phyloP scores from a whole-genome alignment of 2,113 vertebrate genomes.

The Piaya cayana region DNA sequence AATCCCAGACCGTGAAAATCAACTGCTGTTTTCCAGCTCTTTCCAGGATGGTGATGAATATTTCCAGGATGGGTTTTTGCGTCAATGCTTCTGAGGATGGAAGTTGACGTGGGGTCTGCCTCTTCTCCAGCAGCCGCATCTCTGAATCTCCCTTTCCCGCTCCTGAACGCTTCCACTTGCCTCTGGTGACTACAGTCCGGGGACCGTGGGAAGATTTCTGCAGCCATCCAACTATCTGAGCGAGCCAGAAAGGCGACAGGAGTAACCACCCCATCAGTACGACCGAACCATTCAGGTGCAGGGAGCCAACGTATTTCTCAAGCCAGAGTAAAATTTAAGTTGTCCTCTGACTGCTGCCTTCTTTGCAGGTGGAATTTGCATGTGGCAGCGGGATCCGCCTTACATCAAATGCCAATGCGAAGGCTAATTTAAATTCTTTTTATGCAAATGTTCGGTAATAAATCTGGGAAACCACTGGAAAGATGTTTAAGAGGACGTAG shows the following conservation, averaged over 20 bases:
- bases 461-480: conserved; percentile 53
- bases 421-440: conserved; percentile 48
- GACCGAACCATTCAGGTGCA: not conserved
- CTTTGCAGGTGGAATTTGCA: not conserved
- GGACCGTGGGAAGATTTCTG: not conserved
- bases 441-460: conserved; percentile 45
- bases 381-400: not conserved
- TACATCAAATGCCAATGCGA: not conserved
- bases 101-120: not conserved
- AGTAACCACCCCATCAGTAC: not conserved
- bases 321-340: not conserved
- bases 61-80: not conserved
- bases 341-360: not conserved
- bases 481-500: conserved; percentile 48
- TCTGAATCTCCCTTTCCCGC: not conserved
- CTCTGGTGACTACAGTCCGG: not conserved
- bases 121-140: not conserved
- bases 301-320: not conserved
- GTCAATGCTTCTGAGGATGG: not conserved
- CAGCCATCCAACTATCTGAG: not conserved
- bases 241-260: not conserved
- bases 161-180: not conserved
- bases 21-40: not conserved
- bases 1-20: not conserved
- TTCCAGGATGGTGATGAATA: rapidly evolving